These are phyloP conservation scores for Cheumatopsyche charites DNA, from an alignment of 1,140 invertebrate genomes.

Conservation along the genomic window DNA sequence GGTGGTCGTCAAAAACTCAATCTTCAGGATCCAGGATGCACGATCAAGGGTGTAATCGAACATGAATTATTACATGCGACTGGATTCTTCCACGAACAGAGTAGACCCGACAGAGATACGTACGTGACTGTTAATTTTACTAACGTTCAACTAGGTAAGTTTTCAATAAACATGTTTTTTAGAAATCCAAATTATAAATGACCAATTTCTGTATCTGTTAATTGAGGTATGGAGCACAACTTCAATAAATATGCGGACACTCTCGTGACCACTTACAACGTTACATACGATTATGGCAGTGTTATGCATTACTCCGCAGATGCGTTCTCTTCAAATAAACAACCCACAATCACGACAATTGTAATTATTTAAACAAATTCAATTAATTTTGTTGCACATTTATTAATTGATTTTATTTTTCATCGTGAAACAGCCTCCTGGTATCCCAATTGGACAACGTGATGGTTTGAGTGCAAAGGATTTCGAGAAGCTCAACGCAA, in stretches of 20 bases:
- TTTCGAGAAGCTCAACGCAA: conserved; percentile 74
- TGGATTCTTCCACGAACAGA: conserved; percentile 89
- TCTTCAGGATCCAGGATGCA: conserved; percentile 75
- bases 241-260: conserved; percentile 70
- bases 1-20: conserved; percentile 72
- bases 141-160: conserved; percentile 74
- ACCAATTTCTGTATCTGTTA: background rate
- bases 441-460: conserved; percentile 67
- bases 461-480: conserved; percentile 75
- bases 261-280: conserved; percentile 66
- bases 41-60: conserved; percentile 73
- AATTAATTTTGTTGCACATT: too few relatives aligned
- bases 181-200: too few relatives aligned
- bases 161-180: conserved; percentile 2
- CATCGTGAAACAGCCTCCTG: too few relatives aligned
- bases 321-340: conserved; percentile 76
- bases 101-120: conserved; percentile 77
- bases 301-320: conserved; percentile 85
- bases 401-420: too few relatives aligned
- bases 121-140: conserved; percentile 73
- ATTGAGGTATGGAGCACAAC: conserved; percentile 66
- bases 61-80: conserved; percentile 87
- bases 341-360: conserved; percentile 78
- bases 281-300: conserved; percentile 79
- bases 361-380: too few relatives aligned